A percentile compares a stretch with the other conserved stretches of the same genome.
phyloP scores from a whole-genome alignment of 2,888 invertebrate species.

The Cabera pusaria region DNA sequence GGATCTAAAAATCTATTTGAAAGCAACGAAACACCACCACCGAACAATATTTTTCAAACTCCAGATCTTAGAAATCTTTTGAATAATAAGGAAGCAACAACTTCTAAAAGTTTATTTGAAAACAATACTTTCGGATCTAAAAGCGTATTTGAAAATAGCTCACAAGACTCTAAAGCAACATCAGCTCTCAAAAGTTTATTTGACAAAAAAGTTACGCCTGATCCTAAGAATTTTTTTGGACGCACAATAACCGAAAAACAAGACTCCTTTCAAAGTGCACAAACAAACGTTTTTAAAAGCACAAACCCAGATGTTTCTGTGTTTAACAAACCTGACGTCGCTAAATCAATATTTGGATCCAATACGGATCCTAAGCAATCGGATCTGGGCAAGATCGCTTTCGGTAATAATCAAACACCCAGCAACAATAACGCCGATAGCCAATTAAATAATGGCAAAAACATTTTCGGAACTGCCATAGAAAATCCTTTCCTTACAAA shows the following conservation, averaged over 20 bases:
- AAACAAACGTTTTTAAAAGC: constrained; percentile 37
- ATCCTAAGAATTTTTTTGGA: constrained; percentile 28
- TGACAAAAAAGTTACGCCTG: constrained; percentile 3
- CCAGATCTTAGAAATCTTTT: not conserved
- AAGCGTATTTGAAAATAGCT: constrained; percentile 1
- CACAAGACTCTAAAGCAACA: constrained; percentile 1
- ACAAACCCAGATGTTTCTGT: constrained; percentile 29
- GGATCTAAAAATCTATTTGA: constrained; percentile 7
- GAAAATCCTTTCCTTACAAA: constrained; percentile 39
- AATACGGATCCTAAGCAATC: constrained; percentile 27
- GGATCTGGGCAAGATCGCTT: constrained; percentile 27
- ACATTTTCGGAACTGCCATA: constrained; percentile 34
- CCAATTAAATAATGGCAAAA: constrained; percentile 13
- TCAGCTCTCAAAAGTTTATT: constrained; percentile 6
- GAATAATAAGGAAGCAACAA: not conserved
- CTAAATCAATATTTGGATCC: constrained; percentile 34
- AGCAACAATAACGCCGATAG: constrained; percentile 16
- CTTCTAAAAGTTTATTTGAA: constrained; percentile 7
- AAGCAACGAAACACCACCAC: constrained; percentile 3
- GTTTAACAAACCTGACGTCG: constrained; percentile 32
- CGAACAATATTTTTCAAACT: constrained; percentile 24
- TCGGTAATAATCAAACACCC: constrained; percentile 24
- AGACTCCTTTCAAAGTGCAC: constrained; percentile 34
- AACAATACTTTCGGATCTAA: not conserved
- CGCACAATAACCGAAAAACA: constrained; percentile 31